Percentiles rank a stretch among this genome's conserved stretches.
Evolutionary conservation across 2,113 vertebrate species (phyloP).

Genomic region (Malaclemys terrapin): DNA sequence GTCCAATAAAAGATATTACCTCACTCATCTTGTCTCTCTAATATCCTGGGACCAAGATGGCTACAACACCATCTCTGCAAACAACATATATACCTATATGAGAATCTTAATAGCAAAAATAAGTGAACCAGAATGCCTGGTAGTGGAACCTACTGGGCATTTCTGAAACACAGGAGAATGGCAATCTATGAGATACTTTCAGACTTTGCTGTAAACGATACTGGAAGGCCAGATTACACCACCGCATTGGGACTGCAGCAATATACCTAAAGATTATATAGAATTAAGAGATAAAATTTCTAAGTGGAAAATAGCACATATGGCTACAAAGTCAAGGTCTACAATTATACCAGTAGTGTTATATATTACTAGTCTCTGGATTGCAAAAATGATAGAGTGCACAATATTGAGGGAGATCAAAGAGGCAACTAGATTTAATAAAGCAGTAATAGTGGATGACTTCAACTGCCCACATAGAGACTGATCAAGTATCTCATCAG

Average conservation of each 20-base stretch:
- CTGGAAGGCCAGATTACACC: background rate
- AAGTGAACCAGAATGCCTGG: background rate
- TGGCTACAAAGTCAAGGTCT: background rate
- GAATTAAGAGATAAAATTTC: background rate
- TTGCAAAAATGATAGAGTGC: background rate
- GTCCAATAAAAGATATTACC: background rate
- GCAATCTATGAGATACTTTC: slow-evolving; percentile 26
- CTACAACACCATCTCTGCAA: background rate
- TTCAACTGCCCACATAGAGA: background rate
- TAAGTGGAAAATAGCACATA: background rate
- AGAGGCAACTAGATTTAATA: background rate
- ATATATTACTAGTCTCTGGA: background rate
- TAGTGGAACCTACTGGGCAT: background rate
- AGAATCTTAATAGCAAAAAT: background rate
- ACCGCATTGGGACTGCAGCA: background rate
- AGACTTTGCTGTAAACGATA: background rate
- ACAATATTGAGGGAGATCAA: background rate
- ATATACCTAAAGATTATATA: background rate
- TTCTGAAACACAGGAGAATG: background rate
- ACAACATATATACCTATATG: background rate
- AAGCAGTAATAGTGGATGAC: background rate
- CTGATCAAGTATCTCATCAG: background rate
- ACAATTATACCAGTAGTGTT: background rate
- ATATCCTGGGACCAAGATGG: background rate
- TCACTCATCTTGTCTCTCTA: background rate